A percentile compares a stretch with the other conserved stretches of the same genome.
Evolutionary conservation across 1,140 invertebrate genomes (phyloP).

Genomic region (Trichonephila inaurata): DNA sequence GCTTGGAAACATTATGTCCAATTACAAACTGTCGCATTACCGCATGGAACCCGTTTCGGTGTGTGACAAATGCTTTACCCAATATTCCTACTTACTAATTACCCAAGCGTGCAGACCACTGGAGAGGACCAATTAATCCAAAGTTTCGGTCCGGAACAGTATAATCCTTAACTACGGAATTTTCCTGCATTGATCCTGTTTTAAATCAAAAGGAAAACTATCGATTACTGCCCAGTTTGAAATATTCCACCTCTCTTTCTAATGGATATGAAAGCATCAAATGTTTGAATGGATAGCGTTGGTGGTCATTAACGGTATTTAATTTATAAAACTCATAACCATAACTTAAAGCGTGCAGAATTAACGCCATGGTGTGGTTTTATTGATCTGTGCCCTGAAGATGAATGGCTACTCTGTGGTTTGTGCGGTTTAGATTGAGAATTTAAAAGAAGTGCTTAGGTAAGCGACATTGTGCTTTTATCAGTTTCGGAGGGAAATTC

Average conservation of each 20-base stretch:
- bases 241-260: constrained; percentile 46
- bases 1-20: constrained; percentile 38
- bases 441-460: constrained; percentile 30
- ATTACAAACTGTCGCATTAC: constrained; percentile 31
- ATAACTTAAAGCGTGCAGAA: constrained; percentile 36
- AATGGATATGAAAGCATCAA: constrained; percentile 53
- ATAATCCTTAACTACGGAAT: constrained; percentile 45
- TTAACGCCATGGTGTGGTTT: not conserved
- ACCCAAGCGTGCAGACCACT: constrained; percentile 36
- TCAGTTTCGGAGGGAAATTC: not conserved
- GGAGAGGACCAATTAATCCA: constrained; percentile 44
- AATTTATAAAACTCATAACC: constrained; percentile 49
- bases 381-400: constrained; percentile 29
- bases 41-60: constrained; percentile 6
- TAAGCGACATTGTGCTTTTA: constrained; percentile 31
- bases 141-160: not conserved
- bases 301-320: constrained; percentile 19
- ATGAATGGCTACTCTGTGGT: constrained; percentile 25
- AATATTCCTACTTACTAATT: constrained; percentile 37
- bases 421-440: not conserved
- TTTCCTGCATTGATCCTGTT: constrained; percentile 39
- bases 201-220: constrained; percentile 41
- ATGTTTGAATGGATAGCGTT: constrained; percentile 31
- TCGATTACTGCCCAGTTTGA: constrained; percentile 12
- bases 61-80: constrained; percentile 40